A percentile compares a stretch with the other conserved stretches of the same genome.
Evolutionary conservation across 2,113 vertebrate species (phyloP).

Genomic region (Rhynchopsitta pachyrhyncha): DNA sequence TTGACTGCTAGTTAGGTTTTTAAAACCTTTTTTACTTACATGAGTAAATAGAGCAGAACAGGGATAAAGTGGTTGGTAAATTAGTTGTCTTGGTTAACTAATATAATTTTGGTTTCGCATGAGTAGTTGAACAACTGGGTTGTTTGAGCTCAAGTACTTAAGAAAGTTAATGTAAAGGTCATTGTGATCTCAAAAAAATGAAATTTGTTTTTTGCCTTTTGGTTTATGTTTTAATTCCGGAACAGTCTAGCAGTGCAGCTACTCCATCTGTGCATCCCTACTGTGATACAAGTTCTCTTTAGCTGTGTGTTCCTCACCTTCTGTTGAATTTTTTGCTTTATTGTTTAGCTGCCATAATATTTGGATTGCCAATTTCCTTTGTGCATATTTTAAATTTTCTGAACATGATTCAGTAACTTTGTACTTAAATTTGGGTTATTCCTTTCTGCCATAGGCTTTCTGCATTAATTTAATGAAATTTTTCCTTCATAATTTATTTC

Average conservation of each 20-base stretch:
- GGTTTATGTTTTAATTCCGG: neutral
- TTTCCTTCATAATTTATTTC: neutral
- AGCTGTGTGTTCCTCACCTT: neutral
- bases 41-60: neutral
- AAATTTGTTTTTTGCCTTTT: neutral
- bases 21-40: neutral
- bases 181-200: neutral
- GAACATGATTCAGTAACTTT: neutral
- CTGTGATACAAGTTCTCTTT: neutral
- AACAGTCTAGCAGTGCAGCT: neutral
- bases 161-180: neutral
- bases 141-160: neutral
- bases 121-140: neutral
- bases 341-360: neutral
- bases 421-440: neutral
- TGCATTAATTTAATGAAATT: neutral
- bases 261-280: neutral
- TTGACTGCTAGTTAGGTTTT: neutral
- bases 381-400: neutral
- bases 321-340: neutral
- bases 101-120: neutral
- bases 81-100: neutral
- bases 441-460: neutral
- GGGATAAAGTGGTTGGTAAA: neutral
- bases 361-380: neutral